Evolutionary conservation across 2,113 vertebrate species (phyloP).

Genomic region (Protobothrops flavoviridis): DNA sequence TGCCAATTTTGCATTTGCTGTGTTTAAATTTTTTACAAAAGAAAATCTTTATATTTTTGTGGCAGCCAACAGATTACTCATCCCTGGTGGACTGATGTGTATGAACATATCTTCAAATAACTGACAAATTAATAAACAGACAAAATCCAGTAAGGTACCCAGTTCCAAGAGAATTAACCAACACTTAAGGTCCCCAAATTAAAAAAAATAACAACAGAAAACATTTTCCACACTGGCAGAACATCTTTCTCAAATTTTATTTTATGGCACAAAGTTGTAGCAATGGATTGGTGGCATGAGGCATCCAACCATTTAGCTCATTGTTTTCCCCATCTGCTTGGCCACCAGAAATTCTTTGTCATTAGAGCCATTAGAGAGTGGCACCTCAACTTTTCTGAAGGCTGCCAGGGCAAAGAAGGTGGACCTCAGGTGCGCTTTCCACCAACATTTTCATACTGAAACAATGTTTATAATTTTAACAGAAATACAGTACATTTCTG

Average conservation of each 20-base stretch:
- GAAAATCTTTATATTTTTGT: not conserved
- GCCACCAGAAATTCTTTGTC: not conserved
- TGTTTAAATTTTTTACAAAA: not conserved
- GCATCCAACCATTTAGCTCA: not conserved
- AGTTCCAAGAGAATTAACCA: constrained; percentile 4
- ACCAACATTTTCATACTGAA: not conserved
- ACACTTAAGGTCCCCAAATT: not conserved
- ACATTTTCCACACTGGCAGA: not conserved
- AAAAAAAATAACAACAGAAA: not conserved
- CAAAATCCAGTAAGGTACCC: constrained; percentile 1
- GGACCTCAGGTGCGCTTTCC: not conserved
- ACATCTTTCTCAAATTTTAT: not conserved
- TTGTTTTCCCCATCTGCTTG: not conserved
- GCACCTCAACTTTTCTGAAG: not conserved
- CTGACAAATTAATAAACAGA: not conserved
- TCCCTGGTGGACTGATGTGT: constrained; percentile 23
- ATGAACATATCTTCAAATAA: constrained; percentile 35
- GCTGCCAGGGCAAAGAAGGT: not conserved
- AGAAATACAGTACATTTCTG: not conserved
- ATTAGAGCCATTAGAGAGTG: not conserved
- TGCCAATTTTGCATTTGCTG: constrained; percentile 34
- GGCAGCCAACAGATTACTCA: constrained; percentile 38
- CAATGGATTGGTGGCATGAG: not conserved
- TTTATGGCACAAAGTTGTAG: not conserved
- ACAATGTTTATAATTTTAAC: not conserved